phyloP scores from a whole-genome alignment of 2,888 invertebrate species.

The Apocheima hispidaria region DNA sequence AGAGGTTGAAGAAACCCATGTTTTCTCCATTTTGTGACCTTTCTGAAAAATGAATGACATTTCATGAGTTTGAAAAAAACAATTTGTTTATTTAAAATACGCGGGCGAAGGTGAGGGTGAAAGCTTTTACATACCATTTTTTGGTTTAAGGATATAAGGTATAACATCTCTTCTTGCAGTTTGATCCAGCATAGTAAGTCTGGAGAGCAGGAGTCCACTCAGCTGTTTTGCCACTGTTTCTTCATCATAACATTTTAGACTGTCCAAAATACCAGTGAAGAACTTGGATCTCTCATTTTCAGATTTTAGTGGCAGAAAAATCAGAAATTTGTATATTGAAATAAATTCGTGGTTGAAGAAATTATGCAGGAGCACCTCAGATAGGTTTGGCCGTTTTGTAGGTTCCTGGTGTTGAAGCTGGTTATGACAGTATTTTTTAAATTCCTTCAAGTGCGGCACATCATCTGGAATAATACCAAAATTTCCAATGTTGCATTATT shows the following conservation, averaged over 20 bases:
- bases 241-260: conserved; percentile 91
- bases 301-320: conserved; percentile 92
- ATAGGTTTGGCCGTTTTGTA: conserved; percentile 88
- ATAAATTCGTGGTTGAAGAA: conserved; percentile 96
- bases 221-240: conserved; percentile 93
- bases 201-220: conserved; percentile 91
- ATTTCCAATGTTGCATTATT: no score
- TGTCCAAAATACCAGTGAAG: conserved; percentile 89
- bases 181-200: conserved; percentile 93
- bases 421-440: conserved; percentile 89
- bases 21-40: conserved; percentile 74
- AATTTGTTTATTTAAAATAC: no score
- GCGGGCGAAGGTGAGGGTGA: no score
- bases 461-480: conserved; percentile 86
- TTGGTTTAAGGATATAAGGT: conserved; percentile 90
- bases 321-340: conserved; percentile 92
- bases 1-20: conserved; percentile 88
- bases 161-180: conserved; percentile 91
- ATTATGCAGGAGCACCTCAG: conserved; percentile 88
- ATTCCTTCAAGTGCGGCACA: conserved; percentile 89
- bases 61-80: not conserved
- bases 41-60: conserved; percentile 56
- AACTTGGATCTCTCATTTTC: conserved; percentile 92
- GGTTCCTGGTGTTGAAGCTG: conserved; percentile 89
- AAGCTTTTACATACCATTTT: conserved; percentile 83